phyloP scores from a whole-genome alignment of 2,888 invertebrate species.

The Tribolium freemani region DNA sequence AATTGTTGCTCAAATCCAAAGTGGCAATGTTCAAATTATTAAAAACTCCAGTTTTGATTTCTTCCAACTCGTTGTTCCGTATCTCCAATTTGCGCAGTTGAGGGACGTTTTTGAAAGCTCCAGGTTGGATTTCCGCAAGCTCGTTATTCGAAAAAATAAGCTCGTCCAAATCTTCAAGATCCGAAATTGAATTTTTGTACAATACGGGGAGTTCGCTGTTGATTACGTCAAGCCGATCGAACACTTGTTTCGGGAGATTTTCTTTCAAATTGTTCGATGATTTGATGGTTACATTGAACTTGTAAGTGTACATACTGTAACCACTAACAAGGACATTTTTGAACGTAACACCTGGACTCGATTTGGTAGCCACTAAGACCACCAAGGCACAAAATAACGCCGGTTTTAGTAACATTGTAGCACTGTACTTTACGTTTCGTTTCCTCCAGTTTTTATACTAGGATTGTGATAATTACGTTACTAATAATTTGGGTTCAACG shows the following conservation, averaged over 20 bases:
- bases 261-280: constrained; percentile 52
- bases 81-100: constrained; percentile 45
- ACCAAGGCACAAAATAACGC: neutral
- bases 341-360: constrained; percentile 48
- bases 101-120: constrained; percentile 51
- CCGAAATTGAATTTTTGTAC: constrained; percentile 50
- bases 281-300: constrained; percentile 52
- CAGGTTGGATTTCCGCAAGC: constrained; percentile 51
- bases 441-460: neutral
- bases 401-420: constrained; percentile 4
- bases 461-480: neutral
- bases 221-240: constrained; percentile 54
- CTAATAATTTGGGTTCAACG: neutral
- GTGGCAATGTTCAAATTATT: constrained; percentile 50
- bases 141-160: constrained; percentile 49
- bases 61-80: constrained; percentile 49
- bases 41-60: constrained; percentile 53
- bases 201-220: constrained; percentile 54
- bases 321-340: constrained; percentile 55
- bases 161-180: constrained; percentile 55
- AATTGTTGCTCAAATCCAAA: constrained; percentile 52
- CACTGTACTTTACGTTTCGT: neutral
- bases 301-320: constrained; percentile 52
- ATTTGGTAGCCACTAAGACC: neutral
- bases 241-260: constrained; percentile 49